A percentile compares a stretch with the other conserved stretches of the same genome.
Conservation (phyloP, 2,888 invertebrate genomes). For the Heliothis peltigera region DNA sequence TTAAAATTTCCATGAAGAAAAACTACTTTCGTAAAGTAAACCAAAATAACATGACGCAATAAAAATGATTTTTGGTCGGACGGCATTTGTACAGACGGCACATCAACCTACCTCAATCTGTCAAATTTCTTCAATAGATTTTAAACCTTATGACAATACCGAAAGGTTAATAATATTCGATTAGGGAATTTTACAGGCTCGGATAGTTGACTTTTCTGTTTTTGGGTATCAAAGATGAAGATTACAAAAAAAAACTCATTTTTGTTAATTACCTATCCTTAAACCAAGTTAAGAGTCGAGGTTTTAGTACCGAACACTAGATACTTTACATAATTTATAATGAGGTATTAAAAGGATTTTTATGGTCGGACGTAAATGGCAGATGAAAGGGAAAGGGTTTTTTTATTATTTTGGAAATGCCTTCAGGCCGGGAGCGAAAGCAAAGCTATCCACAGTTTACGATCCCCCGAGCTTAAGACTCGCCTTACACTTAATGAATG, state of each 20-base stretch:
- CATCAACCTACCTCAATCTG: no score
- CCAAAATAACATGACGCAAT: no score
- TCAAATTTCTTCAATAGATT: no score
- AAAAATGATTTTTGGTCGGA: no score
- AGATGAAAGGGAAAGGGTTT: slow-evolving; percentile 58
- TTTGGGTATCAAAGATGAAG: background rate
- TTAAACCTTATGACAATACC: no score
- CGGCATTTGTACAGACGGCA: no score
- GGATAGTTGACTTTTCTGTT: no score
- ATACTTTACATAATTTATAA: slow-evolving; percentile 65
- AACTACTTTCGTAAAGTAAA: no score
- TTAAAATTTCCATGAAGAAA: no score
- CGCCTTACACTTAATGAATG: slow-evolving; percentile 54
- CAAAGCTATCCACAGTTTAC: slow-evolving; percentile 60
- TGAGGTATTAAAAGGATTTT: slow-evolving; percentile 62
- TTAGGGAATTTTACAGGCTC: no score
- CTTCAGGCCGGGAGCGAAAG: slow-evolving; percentile 52
- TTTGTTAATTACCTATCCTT: slow-evolving; percentile 1
- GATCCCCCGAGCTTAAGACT: slow-evolving; percentile 56
- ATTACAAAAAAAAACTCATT: background rate
- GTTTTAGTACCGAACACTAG: slow-evolving; percentile 37
- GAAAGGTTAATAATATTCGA: no score
- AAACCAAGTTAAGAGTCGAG: slow-evolving; percentile 14
- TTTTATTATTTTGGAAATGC: slow-evolving; percentile 66
- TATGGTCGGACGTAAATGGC: slow-evolving; percentile 57